Percentiles rank a stretch among this genome's conserved stretches.
phyloP scores from a whole-genome alignment of 2,113 vertebrate species.

The Chiloscyllium plagiosum region DNA sequence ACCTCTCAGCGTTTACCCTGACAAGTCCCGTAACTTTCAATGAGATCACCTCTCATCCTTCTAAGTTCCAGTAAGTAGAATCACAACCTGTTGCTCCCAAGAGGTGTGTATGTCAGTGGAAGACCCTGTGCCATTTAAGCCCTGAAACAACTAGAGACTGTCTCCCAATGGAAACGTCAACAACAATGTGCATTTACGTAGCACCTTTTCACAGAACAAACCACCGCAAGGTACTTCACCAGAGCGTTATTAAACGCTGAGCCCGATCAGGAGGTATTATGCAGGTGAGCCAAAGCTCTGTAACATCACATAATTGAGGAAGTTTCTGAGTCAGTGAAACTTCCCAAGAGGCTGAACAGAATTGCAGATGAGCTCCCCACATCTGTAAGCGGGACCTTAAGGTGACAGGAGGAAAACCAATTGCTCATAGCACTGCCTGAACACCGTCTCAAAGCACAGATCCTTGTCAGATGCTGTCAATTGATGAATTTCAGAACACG shows the following conservation, averaged over 20 bases:
- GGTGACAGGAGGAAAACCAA: neutral
- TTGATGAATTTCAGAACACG: neutral
- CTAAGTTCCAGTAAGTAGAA: too few relatives aligned
- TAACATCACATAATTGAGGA: neutral
- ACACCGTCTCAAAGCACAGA: neutral
- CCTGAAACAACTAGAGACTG: neutral
- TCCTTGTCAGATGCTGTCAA: neutral
- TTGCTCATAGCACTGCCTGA: neutral
- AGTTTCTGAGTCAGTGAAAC: neutral
- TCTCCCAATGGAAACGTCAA: neutral
- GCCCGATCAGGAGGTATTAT: neutral
- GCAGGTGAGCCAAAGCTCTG: neutral
- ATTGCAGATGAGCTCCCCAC: neutral
- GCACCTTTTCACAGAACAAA: neutral
- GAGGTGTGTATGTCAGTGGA: neutral
- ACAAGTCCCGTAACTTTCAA: too few relatives aligned
- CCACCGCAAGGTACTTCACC: neutral
- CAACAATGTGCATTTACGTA: neutral
- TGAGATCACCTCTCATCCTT: too few relatives aligned
- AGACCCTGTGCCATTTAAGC: neutral
- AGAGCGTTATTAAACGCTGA: neutral
- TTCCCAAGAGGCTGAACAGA: neutral
- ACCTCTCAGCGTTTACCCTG: too few relatives aligned
- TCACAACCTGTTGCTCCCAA: too few relatives aligned
- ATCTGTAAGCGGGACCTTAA: neutral